Conservation (phyloP, 2,888 invertebrate species). For the Panzeria rudis region DNA sequence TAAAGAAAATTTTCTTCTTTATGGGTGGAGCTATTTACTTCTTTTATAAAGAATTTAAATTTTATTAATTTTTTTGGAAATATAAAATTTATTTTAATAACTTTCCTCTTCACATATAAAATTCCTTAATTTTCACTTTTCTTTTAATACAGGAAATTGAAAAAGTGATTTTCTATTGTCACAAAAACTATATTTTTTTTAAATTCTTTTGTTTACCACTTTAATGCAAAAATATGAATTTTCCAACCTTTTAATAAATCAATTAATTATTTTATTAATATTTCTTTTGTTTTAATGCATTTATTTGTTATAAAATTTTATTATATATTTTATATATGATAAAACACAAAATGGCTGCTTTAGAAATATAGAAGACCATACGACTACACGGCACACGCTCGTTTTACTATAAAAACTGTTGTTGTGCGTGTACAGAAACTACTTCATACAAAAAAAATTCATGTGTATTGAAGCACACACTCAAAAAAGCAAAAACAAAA, state of each 20-base stretch:
- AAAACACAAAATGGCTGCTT: slow-evolving; percentile 71
- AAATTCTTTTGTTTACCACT: neutral
- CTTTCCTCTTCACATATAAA: neutral
- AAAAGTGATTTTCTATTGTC: neutral
- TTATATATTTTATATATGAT: slow-evolving; percentile 34
- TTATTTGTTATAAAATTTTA: slow-evolving; percentile 46
- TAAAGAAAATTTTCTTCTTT: neutral
- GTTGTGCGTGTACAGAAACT: slow-evolving; percentile 62
- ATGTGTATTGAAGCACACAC: neutral
- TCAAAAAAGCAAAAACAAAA: neutral
- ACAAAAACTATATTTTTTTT: neutral
- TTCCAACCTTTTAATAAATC: slow-evolving; percentile 14
- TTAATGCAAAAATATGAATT: neutral
- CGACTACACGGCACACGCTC: slow-evolving; percentile 70
- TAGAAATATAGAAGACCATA: slow-evolving; percentile 62
- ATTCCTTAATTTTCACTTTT: slow-evolving; percentile 21
- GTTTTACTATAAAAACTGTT: slow-evolving; percentile 72
- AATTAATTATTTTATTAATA: slow-evolving; percentile 16
- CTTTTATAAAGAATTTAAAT: neutral
- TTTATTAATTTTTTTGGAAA: neutral
- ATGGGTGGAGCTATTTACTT: slow-evolving; percentile 49
- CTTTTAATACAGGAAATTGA: neutral
- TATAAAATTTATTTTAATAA: neutral
- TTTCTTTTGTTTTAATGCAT: slow-evolving; percentile 33
- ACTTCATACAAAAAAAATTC: slow-evolving; percentile 4